Percentiles rank a stretch among this genome's conserved stretches.
phyloP scores from a whole-genome alignment of 2,797 vertebrate species.

The Melanotaenia pygmaea region DNA sequence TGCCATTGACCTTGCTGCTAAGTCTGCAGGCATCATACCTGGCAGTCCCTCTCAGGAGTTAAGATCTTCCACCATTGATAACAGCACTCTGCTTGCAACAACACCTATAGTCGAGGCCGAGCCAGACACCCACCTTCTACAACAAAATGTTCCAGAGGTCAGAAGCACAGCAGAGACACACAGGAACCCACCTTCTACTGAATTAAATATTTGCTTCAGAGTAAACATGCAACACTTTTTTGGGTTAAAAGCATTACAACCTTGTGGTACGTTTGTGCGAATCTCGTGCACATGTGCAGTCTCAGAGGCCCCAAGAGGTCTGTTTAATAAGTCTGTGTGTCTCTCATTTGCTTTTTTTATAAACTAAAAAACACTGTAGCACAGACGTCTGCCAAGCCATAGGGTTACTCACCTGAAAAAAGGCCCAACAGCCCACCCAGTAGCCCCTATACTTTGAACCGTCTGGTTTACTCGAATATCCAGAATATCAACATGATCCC shows the following conservation, averaged over 20 bases:
- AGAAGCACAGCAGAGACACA: background rate
- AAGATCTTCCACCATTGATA: constrained; percentile 67
- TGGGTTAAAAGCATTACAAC: constrained; percentile 3
- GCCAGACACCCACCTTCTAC: constrained; percentile 72
- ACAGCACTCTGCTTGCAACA: constrained; percentile 51
- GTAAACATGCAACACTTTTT: background rate
- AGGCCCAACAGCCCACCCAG: too few species aligned
- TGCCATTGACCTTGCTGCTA: constrained; percentile 96
- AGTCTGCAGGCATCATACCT: constrained; percentile 96
- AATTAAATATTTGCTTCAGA: background rate
- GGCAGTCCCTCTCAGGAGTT: constrained; percentile 85
- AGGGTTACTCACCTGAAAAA: too few species aligned
- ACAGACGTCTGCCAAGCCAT: too few species aligned
- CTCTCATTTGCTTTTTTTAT: background rate
- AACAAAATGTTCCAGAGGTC: constrained; percentile 84
- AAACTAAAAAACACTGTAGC: too few species aligned
- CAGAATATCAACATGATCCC: too few species aligned
- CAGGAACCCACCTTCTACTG: background rate
- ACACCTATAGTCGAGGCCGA: constrained; percentile 51
- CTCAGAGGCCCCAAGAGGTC: background rate
- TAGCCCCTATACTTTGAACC: too few species aligned
- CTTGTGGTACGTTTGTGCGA: background rate
- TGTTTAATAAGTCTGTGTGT: too few species aligned
- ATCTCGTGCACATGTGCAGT: background rate
- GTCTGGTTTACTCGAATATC: too few species aligned